Conservation (phyloP, 2,113 vertebrate genomes). For the Tragelaphus buxtoni region DNA sequence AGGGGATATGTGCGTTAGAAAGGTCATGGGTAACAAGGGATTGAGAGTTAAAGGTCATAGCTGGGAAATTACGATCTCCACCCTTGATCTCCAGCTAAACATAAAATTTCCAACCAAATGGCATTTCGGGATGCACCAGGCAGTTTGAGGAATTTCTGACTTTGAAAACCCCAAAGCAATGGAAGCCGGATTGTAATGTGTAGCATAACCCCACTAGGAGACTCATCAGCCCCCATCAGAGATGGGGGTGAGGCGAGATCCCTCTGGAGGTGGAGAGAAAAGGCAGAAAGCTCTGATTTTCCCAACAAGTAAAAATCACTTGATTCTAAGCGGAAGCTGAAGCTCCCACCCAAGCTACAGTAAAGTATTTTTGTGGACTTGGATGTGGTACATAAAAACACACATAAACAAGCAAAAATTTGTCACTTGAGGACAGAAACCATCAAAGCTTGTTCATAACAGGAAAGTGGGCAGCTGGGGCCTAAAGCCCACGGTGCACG, state of each 20-base stretch:
- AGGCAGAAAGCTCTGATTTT: not conserved
- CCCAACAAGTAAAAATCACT: not conserved
- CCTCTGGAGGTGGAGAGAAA: not conserved
- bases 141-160: not conserved
- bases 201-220: too few species aligned
- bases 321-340: not conserved
- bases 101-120: conserved; percentile 14
- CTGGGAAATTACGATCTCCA: conserved; percentile 23
- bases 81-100: not conserved
- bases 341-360: not conserved
- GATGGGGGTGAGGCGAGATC: too few species aligned
- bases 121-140: not conserved
- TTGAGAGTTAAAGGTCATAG: conserved; percentile 18
- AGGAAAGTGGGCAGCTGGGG: not conserved
- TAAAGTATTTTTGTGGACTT: not conserved
- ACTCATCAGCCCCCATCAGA: not conserved
- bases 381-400: not conserved
- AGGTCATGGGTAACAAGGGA: not conserved
- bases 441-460: not conserved
- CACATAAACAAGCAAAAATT: not conserved
- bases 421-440: not conserved
- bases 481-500: not conserved
- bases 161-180: conserved; percentile 1
- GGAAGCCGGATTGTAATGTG: not conserved
- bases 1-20: not conserved